phyloP scores from a whole-genome alignment of 2,797 vertebrate genomes.

The Saxicola maurus region DNA sequence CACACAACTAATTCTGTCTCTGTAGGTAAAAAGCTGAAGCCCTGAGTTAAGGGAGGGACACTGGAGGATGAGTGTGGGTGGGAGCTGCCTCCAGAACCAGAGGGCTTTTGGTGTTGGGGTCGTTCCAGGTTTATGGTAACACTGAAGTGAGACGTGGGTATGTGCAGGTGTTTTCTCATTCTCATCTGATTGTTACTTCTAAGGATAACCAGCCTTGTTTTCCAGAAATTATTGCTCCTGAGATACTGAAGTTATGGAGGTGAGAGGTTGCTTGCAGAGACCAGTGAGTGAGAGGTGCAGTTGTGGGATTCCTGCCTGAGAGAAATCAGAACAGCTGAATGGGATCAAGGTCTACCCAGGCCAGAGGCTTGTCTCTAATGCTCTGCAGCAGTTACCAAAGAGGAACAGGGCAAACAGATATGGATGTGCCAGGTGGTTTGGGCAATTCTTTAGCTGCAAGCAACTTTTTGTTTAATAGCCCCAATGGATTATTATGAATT shows the following conservation, averaged over 20 bases:
- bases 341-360: not conserved
- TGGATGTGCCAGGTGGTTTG: not conserved
- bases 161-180: not conserved
- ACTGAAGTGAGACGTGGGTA: rapidly evolving
- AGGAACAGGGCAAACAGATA: not conserved
- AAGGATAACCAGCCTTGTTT: not conserved
- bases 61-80: not conserved
- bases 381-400: not conserved
- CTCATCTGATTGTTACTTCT: not conserved
- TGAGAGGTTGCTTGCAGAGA: not conserved
- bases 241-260: not conserved
- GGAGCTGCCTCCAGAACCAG: not conserved
- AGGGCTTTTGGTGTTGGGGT: not conserved
- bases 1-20: not conserved
- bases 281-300: not conserved
- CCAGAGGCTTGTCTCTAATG: not conserved
- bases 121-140: not conserved
- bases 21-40: not conserved
- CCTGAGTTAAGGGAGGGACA: not conserved
- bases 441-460: not conserved
- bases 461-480: not conserved
- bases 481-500: not conserved
- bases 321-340: not conserved
- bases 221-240: not conserved
- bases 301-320: not conserved